These are phyloP conservation scores for Ectemnius cavifrons DNA, from an alignment of 2,888 invertebrate genomes.

Conservation along the genomic window DNA sequence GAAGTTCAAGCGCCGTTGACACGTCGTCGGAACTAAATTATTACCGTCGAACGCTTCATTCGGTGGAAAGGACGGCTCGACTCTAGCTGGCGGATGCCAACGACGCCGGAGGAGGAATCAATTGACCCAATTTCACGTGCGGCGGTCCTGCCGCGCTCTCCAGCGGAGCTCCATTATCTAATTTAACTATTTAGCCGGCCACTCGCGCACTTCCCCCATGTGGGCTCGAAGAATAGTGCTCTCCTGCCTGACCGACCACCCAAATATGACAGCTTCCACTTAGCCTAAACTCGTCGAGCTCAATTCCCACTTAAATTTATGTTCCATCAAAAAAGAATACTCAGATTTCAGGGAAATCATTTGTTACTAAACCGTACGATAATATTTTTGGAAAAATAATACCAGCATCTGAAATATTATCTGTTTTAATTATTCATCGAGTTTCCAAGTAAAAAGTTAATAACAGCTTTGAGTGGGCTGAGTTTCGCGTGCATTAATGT, in stretches of 20 bases:
- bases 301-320: not conserved
- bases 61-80: constrained; percentile 37
- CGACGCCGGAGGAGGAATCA: constrained; percentile 63
- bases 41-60: constrained; percentile 38
- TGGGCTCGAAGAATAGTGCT: constrained; percentile 35
- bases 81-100: constrained; percentile 45
- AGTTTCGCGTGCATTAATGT: no score
- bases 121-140: constrained; percentile 70
- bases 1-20: no score
- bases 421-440: no score
- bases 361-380: no score
- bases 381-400: no score
- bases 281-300: not conserved
- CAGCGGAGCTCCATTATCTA: constrained; percentile 63
- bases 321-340: not conserved
- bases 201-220: constrained; percentile 27
- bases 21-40: constrained; percentile 19
- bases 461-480: no score
- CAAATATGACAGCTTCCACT: constrained; percentile 37
- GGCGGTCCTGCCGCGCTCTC: constrained; percentile 44
- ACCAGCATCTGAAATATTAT: no score
- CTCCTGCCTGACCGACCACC: constrained; percentile 38
- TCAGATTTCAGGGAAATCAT: no score
- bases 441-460: no score
- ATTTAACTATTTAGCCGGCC: constrained; percentile 71